Percentiles rank a stretch among this genome's conserved stretches.
These are phyloP conservation scores for Mus caroli DNA, from an alignment of 2,797 vertebrate genomes.

Conservation along the genomic window DNA sequence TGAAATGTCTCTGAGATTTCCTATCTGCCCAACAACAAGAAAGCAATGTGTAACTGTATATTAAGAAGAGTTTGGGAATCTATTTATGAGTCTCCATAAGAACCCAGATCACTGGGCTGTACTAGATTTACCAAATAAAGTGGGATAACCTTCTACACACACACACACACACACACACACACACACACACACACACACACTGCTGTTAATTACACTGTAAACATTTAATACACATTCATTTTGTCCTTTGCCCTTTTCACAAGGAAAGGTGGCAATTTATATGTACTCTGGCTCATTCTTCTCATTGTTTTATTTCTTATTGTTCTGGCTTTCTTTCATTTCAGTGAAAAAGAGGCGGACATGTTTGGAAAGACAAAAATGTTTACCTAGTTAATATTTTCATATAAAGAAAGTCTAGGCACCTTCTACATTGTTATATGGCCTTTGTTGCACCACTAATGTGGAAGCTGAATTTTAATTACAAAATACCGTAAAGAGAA, in stretches of 20 bases:
- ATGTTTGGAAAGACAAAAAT: slow-evolving; percentile 67
- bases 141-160: neutral
- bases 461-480: slow-evolving; percentile 83
- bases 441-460: slow-evolving; percentile 68
- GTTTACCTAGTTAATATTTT: slow-evolving; percentile 41
- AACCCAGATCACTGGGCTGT: slow-evolving; percentile 50
- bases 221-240: slow-evolving; percentile 84
- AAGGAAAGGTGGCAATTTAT: slow-evolving; percentile 83
- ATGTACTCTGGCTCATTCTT: slow-evolving; percentile 12
- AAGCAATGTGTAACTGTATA: slow-evolving; percentile 39
- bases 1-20: slow-evolving; percentile 73
- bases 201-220: slow-evolving; percentile 80
- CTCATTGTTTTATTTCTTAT: slow-evolving; percentile 80
- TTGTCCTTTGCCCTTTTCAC: slow-evolving; percentile 81
- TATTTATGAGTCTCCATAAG: slow-evolving; percentile 71
- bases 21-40: slow-evolving; percentile 51
- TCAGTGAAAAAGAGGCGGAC: slow-evolving; percentile 73
- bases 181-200: slow-evolving; percentile 12
- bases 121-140: slow-evolving; percentile 60
- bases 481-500: slow-evolving; percentile 67
- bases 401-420: slow-evolving; percentile 43
- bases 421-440: slow-evolving; percentile 67
- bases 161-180: neutral
- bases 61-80: slow-evolving; percentile 75
- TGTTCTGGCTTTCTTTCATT: slow-evolving; percentile 68